Conservation (phyloP, 2,113 vertebrate genomes). For the Furnarius figulus region DNA sequence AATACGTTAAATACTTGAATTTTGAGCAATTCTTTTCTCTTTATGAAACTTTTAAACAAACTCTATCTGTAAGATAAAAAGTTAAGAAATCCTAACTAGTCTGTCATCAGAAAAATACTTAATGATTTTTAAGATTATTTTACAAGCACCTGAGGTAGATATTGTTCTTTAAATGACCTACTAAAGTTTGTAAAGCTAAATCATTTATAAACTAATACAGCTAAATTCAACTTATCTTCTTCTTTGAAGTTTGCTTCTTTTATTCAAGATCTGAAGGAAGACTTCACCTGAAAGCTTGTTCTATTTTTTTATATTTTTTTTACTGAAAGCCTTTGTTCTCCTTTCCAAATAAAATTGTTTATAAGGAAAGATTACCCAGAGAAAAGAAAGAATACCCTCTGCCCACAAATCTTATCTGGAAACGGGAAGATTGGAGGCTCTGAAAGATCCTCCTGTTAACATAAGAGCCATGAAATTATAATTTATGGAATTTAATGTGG, state of each 20-base stretch:
- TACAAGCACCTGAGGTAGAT: neutral
- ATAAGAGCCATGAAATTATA: neutral
- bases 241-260: constrained; percentile 36
- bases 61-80: neutral
- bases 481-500: neutral
- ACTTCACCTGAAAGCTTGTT: neutral
- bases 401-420: neutral
- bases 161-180: constrained; percentile 13
- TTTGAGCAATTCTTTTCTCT: neutral
- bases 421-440: neutral
- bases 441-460: neutral
- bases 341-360: neutral
- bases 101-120: neutral
- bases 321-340: constrained; percentile 38
- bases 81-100: neutral
- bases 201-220: neutral
- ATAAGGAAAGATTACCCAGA: neutral
- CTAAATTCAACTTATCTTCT: constrained; percentile 1
- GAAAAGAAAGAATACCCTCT: neutral
- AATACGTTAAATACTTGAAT: neutral
- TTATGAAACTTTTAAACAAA: neutral
- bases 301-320: neutral
- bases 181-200: constrained; percentile 46
- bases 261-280: constrained; percentile 33
- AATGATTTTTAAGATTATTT: neutral